These are phyloP conservation scores for Campoplex capitator DNA, from an alignment of 2,888 invertebrate species.

Conservation along the genomic window DNA sequence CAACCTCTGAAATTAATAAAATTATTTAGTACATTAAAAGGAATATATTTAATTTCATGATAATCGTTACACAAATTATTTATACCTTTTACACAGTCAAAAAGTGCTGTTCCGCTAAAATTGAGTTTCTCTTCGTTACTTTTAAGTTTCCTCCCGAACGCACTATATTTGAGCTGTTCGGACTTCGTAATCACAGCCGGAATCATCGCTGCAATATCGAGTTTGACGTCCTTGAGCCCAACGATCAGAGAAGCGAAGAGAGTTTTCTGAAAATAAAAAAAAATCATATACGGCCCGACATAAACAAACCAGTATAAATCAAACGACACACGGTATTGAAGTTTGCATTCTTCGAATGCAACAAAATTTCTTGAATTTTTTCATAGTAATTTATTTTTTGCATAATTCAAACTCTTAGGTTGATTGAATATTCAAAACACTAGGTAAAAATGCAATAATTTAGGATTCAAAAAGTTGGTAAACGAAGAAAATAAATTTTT, in stretches of 20 bases:
- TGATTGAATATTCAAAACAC: no score
- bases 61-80: background rate
- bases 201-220: background rate
- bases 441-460: no score
- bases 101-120: constrained; percentile 12
- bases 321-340: no score
- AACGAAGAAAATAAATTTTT: no score
- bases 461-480: no score
- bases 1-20: background rate
- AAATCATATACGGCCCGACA: background rate
- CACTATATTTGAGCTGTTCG: background rate
- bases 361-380: background rate
- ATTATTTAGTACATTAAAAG: background rate
- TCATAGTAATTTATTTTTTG: no score
- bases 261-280: background rate
- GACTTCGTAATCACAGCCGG: constrained; percentile 4
- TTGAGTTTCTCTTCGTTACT: background rate
- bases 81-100: background rate
- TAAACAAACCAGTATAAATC: no score
- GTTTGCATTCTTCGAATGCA: background rate
- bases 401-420: no score
- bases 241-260: background rate
- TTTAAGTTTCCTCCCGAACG: background rate
- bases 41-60: no score
- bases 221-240: background rate